Conservation (phyloP, 2,113 vertebrate species). For the Petromus typicus region DNA sequence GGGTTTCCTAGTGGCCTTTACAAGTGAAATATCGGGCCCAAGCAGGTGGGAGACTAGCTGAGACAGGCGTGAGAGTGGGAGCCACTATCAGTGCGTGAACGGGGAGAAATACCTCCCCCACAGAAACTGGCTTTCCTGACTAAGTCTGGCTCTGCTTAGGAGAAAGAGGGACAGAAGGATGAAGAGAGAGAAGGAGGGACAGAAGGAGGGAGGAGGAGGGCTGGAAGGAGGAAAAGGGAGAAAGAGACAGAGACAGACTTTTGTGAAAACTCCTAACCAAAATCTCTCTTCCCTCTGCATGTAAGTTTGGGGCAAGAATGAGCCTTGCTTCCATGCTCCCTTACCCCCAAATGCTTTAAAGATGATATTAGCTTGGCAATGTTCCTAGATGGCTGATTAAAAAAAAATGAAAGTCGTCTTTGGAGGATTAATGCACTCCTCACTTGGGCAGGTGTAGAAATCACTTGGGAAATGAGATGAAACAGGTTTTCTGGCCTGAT, state of each 20-base stretch:
- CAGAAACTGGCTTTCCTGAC: not conserved
- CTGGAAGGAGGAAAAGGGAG: too few species aligned
- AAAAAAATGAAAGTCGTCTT: not conserved
- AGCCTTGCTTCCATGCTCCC: not conserved
- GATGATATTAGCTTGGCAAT: not conserved
- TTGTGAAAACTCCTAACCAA: not conserved
- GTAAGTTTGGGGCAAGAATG: not conserved
- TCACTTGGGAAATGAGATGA: not conserved
- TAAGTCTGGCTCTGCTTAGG: not conserved
- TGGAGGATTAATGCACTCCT: not conserved
- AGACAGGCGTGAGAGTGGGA: not conserved
- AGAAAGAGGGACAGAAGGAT: not conserved
- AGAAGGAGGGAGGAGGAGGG: accelerated
- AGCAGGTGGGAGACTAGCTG: too few species aligned
- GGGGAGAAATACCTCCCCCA: not conserved
- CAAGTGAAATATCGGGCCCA: not conserved
- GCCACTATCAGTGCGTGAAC: not conserved
- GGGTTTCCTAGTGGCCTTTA: not conserved
- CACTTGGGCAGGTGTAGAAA: not conserved
- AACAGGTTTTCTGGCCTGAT: not conserved
- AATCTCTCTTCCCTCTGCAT: not conserved
- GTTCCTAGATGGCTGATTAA: not conserved
- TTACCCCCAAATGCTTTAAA: not conserved
- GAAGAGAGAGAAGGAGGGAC: not conserved
- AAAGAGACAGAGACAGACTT: not conserved